These are phyloP conservation scores for Caenorhabditis latens DNA, from an alignment of 1,140 invertebrate genomes.

Conservation along the genomic window DNA sequence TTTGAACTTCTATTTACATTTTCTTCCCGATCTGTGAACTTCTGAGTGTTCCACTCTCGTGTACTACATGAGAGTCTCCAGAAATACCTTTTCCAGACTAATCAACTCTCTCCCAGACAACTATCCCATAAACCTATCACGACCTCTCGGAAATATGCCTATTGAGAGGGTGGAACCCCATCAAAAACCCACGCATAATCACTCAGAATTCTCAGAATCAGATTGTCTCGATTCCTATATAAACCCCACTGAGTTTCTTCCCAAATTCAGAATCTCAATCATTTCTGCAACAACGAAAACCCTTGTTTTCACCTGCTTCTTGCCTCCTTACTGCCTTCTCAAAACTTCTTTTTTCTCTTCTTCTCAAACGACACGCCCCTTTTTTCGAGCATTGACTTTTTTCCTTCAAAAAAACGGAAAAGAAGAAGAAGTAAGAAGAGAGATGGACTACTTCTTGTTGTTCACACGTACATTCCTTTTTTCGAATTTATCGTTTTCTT, in stretches of 20 bases:
- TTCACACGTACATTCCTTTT: background rate
- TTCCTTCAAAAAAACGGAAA: background rate
- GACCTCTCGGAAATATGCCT: too few relatives aligned
- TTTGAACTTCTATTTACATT: too few relatives aligned
- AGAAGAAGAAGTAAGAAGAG: background rate
- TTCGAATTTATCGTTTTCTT: background rate
- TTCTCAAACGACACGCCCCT: background rate
- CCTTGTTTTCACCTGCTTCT: slow-evolving; percentile 9
- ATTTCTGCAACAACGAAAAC: slow-evolving; percentile 20
- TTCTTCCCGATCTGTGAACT: too few relatives aligned
- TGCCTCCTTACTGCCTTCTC: background rate
- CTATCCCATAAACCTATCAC: too few relatives aligned
- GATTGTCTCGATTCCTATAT: background rate
- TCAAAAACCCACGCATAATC: background rate
- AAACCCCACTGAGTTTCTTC: background rate
- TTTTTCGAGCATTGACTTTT: slow-evolving; percentile 37
- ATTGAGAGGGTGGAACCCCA: background rate
- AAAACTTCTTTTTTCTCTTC: background rate
- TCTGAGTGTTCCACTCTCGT: too few relatives aligned
- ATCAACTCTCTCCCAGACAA: too few relatives aligned
- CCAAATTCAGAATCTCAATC: slow-evolving; percentile 2
- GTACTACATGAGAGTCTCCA: too few relatives aligned
- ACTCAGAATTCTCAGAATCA: slow-evolving; percentile 21
- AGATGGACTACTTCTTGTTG: background rate
- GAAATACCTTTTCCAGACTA: too few relatives aligned